A percentile compares a stretch with the other conserved stretches of the same genome.
Conservation (phyloP, 2,888 invertebrate genomes). For the Penaeus monodon region DNA sequence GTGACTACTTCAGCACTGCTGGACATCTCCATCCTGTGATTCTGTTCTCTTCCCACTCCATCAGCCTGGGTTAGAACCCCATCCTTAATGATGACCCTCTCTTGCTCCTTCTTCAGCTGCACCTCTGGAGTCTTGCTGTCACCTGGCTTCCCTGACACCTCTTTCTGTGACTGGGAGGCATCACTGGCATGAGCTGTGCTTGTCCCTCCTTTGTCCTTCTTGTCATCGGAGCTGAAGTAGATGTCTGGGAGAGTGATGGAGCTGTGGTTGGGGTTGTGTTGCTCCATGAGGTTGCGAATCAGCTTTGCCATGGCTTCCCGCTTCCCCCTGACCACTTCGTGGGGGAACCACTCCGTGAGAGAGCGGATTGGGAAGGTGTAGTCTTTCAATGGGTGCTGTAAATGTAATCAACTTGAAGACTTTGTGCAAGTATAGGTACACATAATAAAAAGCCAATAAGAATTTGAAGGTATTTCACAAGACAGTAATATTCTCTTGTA, state of each 20-base stretch:
- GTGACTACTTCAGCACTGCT: too few relatives aligned
- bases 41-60: too few relatives aligned
- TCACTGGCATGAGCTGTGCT: background rate
- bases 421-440: too few relatives aligned
- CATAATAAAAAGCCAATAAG: too few relatives aligned
- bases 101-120: too few relatives aligned
- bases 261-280: conserved; percentile 73
- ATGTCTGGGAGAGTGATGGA: conserved; percentile 62
- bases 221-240: conserved; percentile 57
- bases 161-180: conserved; percentile 20
- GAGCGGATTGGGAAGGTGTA: conserved; percentile 86
- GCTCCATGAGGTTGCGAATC: conserved; percentile 81
- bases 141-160: background rate
- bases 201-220: conserved; percentile 43
- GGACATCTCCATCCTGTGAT: too few relatives aligned
- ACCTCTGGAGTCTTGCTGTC: background rate
- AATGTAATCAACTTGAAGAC: conserved; percentile 65
- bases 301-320: conserved; percentile 87
- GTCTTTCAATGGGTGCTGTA: conserved; percentile 85
- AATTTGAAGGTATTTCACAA: too few relatives aligned
- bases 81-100: background rate
- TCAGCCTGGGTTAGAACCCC: background rate
- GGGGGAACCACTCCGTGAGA: conserved; percentile 88
- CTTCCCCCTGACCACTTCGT: conserved; percentile 85
- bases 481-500: too few relatives aligned